phyloP scores from a whole-genome alignment of 2,113 vertebrate genomes.

The Myrmophylax atrothorax region DNA sequence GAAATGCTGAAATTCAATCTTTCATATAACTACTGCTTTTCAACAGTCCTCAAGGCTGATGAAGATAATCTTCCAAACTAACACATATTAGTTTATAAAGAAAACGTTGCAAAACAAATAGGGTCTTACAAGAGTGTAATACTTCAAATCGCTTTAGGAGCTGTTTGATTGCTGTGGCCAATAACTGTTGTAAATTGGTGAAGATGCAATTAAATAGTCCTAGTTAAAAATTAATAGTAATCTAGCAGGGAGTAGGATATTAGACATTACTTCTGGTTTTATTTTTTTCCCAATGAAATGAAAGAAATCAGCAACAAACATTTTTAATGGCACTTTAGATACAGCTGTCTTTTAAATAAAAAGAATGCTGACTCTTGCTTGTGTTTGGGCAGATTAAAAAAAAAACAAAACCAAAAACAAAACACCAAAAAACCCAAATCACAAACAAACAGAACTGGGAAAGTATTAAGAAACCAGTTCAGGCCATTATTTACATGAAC shows the following conservation, averaged over 20 bases:
- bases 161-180: constrained; percentile 9
- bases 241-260: not conserved
- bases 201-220: constrained; percentile 9
- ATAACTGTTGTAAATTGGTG: constrained; percentile 5
- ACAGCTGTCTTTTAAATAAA: not conserved
- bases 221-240: constrained; percentile 24
- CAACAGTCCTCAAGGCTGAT: constrained; percentile 30
- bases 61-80: constrained; percentile 31
- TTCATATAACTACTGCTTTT: constrained; percentile 6
- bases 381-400: not conserved
- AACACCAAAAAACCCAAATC: not conserved
- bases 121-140: not conserved
- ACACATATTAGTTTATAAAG: constrained; percentile 9
- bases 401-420: not conserved
- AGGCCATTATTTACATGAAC: not conserved
- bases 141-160: constrained; percentile 34
- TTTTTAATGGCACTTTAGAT: not conserved
- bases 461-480: not conserved
- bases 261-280: not conserved
- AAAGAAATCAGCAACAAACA: not conserved
- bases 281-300: not conserved
- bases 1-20: constrained; percentile 49
- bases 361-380: not conserved
- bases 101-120: constrained; percentile 25
- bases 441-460: not conserved